These are phyloP conservation scores for Prionace glauca DNA, from an alignment of 2,797 vertebrate genomes.

Conservation along the genomic window DNA sequence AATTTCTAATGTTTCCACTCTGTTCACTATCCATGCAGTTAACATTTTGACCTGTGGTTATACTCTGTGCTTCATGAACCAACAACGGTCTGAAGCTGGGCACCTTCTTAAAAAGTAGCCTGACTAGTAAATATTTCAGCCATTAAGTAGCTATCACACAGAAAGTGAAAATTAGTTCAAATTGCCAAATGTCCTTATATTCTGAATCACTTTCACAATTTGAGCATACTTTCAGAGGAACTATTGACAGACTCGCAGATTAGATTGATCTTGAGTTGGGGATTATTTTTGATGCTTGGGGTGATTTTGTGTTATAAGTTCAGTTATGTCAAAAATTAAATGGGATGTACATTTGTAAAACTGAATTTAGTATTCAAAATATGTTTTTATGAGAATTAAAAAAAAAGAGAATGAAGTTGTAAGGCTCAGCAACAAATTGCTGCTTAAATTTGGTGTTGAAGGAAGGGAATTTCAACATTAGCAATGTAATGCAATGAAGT, in stretches of 20 bases:
- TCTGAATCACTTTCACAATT: not conserved
- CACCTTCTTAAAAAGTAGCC: not conserved
- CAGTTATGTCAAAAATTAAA: not conserved
- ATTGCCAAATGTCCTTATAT: not conserved
- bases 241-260: not conserved
- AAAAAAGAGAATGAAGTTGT: not conserved
- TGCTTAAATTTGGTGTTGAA: not conserved
- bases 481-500: no score
- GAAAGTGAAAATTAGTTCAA: not conserved
- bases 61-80: not conserved
- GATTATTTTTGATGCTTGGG: not conserved
- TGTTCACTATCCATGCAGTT: not conserved
- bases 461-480: not conserved
- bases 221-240: not conserved
- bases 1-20: not conserved
- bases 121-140: not conserved
- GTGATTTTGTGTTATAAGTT: not conserved
- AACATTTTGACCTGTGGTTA: not conserved
- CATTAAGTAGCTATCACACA: not conserved
- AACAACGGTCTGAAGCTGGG: not conserved
- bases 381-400: not conserved
- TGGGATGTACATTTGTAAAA: not conserved
- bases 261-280: not conserved
- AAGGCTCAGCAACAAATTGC: not conserved
- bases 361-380: not conserved